Conservation (phyloP, 2,113 vertebrate genomes). For the Tachuris rubrigastra region DNA sequence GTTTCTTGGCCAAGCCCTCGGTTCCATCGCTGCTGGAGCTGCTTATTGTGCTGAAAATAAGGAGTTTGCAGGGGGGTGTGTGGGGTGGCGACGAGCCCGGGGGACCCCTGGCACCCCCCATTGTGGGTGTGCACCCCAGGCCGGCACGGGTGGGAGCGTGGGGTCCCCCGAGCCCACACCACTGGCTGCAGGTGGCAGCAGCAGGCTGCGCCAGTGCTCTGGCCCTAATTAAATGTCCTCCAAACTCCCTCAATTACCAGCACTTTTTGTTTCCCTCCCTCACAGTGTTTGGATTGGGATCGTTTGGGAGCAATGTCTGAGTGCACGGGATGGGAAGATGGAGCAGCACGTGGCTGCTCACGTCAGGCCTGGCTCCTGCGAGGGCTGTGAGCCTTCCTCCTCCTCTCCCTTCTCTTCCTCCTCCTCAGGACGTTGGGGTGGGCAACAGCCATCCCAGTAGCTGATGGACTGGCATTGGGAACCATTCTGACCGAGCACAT, state of each 20-base stretch:
- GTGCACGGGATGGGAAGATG: not conserved
- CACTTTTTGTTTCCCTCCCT: not conserved
- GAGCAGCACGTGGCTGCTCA: not conserved
- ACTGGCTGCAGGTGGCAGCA: slow-evolving; percentile 58
- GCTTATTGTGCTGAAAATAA: not conserved
- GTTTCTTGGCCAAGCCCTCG: not conserved
- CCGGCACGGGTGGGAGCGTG: rapidly evolving
- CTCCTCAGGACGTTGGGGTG: rapidly evolving
- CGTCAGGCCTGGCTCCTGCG: rapidly evolving
- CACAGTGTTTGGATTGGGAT: not conserved
- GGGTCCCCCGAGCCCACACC: not conserved
- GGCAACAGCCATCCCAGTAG: not conserved
- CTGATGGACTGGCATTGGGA: not conserved
- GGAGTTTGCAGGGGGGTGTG: not conserved
- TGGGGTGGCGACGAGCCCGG: rapidly evolving
- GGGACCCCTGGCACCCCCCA: not conserved
- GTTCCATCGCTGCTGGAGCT: not conserved
- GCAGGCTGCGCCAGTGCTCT: slow-evolving; percentile 2
- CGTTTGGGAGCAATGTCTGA: not conserved
- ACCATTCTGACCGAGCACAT: rapidly evolving
- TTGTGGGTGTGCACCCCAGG: not conserved
- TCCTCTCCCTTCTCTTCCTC: not conserved
- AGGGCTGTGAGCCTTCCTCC: not conserved
- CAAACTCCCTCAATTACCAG: not conserved
- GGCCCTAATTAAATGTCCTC: slow-evolving; percentile 39